A percentile compares a stretch with the other conserved stretches of the same genome.
Evolutionary conservation across 2,888 invertebrate genomes (phyloP).

Genomic region (Tenthredo livida): DNA sequence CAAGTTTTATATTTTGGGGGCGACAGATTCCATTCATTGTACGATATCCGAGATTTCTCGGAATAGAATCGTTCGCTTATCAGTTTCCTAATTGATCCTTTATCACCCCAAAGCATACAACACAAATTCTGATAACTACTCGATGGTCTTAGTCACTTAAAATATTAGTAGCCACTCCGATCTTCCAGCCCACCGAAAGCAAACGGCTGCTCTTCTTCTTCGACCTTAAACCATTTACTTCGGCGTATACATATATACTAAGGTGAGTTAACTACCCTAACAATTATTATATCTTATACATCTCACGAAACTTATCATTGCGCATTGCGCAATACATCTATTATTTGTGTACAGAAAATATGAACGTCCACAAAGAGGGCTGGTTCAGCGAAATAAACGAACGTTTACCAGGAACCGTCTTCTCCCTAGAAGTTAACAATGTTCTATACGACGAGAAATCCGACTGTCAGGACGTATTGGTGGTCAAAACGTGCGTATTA

Average conservation of each 20-base stretch:
- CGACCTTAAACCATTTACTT: not conserved
- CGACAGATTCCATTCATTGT: not conserved
- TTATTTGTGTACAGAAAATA: conserved; percentile 72
- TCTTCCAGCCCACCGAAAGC: not conserved
- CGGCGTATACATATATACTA: too few species aligned
- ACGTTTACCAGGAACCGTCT: conserved; percentile 94
- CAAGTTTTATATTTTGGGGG: too few species aligned
- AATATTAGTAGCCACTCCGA: not conserved
- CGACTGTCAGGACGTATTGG: conserved; percentile 90
- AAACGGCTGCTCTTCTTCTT: not conserved
- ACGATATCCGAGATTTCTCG: not conserved
- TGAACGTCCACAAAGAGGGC: conserved; percentile 87
- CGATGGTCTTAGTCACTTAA: too few species aligned
- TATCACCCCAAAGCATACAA: not conserved
- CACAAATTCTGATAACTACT: not conserved
- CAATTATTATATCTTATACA: too few species aligned
- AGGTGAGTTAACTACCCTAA: not conserved
- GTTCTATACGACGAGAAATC: conserved; percentile 90
- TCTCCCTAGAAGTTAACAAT: conserved; percentile 91
- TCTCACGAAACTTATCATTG: too few species aligned
- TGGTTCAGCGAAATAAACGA: conserved; percentile 97
- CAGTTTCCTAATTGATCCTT: not conserved
- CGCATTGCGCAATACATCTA: too few species aligned
- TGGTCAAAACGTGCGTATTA: conserved; percentile 89
- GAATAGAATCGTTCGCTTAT: not conserved